Evolutionary conservation across 2,113 vertebrate genomes (phyloP), one percentile per base, ranked within the genome.

Genomic region (Clinocottus analis): DNA sequence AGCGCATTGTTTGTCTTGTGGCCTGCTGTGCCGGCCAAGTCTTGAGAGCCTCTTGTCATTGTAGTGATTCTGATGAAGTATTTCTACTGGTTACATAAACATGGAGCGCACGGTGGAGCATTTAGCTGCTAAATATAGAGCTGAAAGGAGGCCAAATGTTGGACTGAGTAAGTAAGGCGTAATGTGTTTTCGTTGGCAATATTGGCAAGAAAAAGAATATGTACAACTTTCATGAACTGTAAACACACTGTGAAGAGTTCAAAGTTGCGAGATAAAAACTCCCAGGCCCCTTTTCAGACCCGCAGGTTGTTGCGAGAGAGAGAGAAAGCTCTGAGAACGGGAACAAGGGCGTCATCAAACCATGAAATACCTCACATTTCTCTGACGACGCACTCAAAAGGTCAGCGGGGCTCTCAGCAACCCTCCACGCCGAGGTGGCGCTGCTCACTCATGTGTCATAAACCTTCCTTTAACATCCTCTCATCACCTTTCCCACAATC

Each of bases 21-120:
- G 66, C 49, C 72, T 25, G 27, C 8, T n/a, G 56, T 35, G 45
- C 17, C 2, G n/a, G 78, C 85, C 78, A 88, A 85, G 68, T 87
- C 67, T 71, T 59, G 51, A 87, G 74, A 69, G 78, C 35, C 81
- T 83, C 49, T 83, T 79, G 72, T 82, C 75, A 72, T 29, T 31
- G 37, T n/a, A 5, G 37, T 59, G 69, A 75, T 72, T 43, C 35
- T 84, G 81, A 82, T 72, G 71, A 75, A 86, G n/a, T 64, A 60
- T 77, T 73, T 83, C 31, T 82, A 31, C 75, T 65, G 68, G 75
- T 80, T 74, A 7, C 64, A 67, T 12, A 72, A 81, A 56, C 33
- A 79, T 61, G 23, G 72, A 21, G 62, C 13, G 51, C n/a, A 12
- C 13, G 13, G 55, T 35, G 45, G 65, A n/a, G 5, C 14, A 11